These are phyloP conservation scores for Lasius fuliginosus DNA, from an alignment of 2,888 invertebrate species.

Conservation along the genomic window DNA sequence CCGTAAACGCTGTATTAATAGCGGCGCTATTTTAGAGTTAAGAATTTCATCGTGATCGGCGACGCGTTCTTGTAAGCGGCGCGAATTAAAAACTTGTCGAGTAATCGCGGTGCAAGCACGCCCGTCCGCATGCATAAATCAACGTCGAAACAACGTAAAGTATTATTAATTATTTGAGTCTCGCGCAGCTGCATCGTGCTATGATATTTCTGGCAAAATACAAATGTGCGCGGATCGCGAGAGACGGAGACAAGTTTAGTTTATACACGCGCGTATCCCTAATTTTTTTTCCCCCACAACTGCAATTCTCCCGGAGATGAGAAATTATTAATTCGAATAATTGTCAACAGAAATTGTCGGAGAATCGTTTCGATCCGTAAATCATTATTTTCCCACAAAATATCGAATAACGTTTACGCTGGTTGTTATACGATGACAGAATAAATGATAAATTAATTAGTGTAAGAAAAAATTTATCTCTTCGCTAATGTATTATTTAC, in stretches of 20 bases:
- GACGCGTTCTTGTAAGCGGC: slow-evolving; percentile 15
- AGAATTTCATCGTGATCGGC: slow-evolving; percentile 26
- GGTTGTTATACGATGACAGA: background rate
- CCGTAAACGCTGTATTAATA: slow-evolving; percentile 5
- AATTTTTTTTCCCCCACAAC: background rate
- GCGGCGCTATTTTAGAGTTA: background rate
- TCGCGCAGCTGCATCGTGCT: slow-evolving; percentile 19
- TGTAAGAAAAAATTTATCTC: background rate
- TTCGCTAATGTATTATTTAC: background rate
- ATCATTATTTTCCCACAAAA: background rate
- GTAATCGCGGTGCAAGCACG: slow-evolving; percentile 29
- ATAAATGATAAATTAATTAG: background rate
- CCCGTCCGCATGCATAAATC: slow-evolving; percentile 40
- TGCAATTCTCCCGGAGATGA: background rate
- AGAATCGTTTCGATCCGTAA: background rate
- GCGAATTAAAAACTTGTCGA: slow-evolving; percentile 47
- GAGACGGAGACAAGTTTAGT: slow-evolving; percentile 4
- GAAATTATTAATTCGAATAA: background rate
- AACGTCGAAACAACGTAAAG: slow-evolving; percentile 40
- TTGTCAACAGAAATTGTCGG: background rate
- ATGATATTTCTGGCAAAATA: slow-evolving; percentile 47
- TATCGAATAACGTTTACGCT: background rate
- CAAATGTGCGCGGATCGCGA: slow-evolving; percentile 4
- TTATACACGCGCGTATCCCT: background rate
- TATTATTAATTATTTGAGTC: slow-evolving; percentile 53